These are phyloP conservation scores for Diogma glabrata DNA, from an alignment of 2,888 invertebrate species.

Conservation along the genomic window DNA sequence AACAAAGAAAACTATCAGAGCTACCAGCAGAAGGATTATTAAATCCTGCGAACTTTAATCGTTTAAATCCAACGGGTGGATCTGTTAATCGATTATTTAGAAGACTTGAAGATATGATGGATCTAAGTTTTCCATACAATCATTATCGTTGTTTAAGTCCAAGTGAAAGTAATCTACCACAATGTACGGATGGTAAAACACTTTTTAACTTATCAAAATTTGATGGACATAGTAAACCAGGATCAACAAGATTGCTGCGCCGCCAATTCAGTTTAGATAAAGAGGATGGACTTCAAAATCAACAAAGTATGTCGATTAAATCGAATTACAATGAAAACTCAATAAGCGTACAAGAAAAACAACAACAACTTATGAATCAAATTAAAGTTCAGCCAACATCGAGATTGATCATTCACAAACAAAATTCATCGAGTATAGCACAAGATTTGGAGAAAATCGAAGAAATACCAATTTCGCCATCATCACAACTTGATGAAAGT, in stretches of 20 bases:
- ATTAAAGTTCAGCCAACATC: background rate
- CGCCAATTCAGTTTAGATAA: constrained; percentile 60
- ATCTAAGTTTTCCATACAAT: constrained; percentile 61
- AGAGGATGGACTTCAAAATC: constrained; percentile 41
- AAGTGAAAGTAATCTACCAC: constrained; percentile 41
- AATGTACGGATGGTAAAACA: constrained; percentile 32
- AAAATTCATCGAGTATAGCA: constrained; percentile 55
- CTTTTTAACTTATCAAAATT: constrained; percentile 7
- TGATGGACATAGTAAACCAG: constrained; percentile 28
- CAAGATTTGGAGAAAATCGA: constrained; percentile 58
- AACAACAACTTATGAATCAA: constrained; percentile 13
- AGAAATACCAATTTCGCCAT: constrained; percentile 46
- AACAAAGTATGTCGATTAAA: background rate
- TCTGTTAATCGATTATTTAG: constrained; percentile 35
- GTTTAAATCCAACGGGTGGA: constrained; percentile 26
- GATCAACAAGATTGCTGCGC: constrained; percentile 42
- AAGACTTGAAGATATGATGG: constrained; percentile 39
- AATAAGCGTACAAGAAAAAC: background rate
- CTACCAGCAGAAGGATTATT: constrained; percentile 32
- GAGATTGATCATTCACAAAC: constrained; percentile 42
- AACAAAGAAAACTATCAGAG: constrained; percentile 32
- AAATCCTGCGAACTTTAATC: constrained; percentile 34
- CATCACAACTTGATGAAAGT: constrained; percentile 20
- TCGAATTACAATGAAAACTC: background rate
- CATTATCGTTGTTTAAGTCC: constrained; percentile 62